These are phyloP conservation scores for Porites rus DNA, from an alignment of 92 coral and sea anemone species.

Conservation along the genomic window DNA sequence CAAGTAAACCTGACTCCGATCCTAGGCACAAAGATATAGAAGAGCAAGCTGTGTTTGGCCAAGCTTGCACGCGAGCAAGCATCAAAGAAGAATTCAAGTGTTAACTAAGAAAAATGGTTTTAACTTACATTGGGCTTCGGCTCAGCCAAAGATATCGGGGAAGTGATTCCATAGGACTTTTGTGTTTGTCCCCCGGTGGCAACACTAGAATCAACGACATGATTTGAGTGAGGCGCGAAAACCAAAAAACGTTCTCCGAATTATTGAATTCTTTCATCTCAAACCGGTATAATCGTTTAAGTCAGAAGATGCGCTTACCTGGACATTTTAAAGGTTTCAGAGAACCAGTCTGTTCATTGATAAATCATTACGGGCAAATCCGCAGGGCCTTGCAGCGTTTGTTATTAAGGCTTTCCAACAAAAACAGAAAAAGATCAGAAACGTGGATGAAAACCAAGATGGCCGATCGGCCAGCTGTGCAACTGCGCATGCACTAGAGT, in stretches of 20 bases:
- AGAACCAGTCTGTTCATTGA: constrained; percentile 9
- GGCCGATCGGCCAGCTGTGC: constrained; percentile 49
- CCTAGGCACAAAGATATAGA: too few relatives aligned
- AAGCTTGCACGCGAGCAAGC: not conserved
- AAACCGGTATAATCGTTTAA: not conserved
- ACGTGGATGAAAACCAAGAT: constrained; percentile 56
- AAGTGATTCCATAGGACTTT: constrained; percentile 92
- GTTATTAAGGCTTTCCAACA: not conserved
- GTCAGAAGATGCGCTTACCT: constrained; percentile 45
- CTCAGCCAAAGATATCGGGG: constrained; percentile 88
- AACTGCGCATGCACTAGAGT: constrained; percentile 47
- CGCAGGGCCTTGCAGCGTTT: not conserved
- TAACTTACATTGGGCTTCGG: constrained; percentile 87
- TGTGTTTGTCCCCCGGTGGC: constrained; percentile 59
- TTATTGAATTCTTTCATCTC: not conserved
- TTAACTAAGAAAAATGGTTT: not conserved
- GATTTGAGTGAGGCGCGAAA: constrained; percentile 2
- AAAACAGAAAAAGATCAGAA: not conserved
- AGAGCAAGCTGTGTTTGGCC: not conserved
- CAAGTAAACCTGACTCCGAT: too few relatives aligned
- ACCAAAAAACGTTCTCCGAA: not conserved
- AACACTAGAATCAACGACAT: constrained; percentile 19
- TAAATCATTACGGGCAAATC: not conserved
- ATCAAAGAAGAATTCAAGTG: not conserved
- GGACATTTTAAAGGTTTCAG: constrained; percentile 58